phyloP scores from a whole-genome alignment of 1,140 invertebrate species.

The Drosophila insularis region DNA sequence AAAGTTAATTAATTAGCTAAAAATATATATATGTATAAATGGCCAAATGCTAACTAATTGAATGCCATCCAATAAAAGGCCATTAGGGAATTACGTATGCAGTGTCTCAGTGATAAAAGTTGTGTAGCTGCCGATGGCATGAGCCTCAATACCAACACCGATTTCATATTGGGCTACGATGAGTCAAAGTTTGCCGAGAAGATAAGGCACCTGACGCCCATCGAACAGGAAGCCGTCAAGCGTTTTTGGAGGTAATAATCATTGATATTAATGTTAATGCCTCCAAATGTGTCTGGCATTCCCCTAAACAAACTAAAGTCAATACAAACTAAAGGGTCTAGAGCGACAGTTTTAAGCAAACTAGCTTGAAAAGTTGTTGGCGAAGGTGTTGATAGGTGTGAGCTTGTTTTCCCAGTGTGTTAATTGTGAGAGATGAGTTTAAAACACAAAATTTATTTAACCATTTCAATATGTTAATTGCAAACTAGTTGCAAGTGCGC shows the following conservation, averaged over 20 bases:
- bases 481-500: neutral
- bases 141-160: constrained; percentile 10
- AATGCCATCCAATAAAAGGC: constrained; percentile 35
- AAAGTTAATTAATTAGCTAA: constrained; percentile 57
- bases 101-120: constrained; percentile 32
- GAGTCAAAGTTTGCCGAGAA: constrained; percentile 74
- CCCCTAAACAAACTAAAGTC: neutral
- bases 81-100: constrained; percentile 44
- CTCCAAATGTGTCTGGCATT: neutral
- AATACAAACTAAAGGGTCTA: too few species aligned
- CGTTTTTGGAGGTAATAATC: constrained; percentile 75
- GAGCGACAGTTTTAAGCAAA: neutral
- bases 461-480: neutral
- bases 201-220: constrained; percentile 75
- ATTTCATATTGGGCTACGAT: constrained; percentile 56
- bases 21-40: constrained; percentile 27
- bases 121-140: neutral
- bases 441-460: neutral
- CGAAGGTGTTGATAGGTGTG: constrained; percentile 45
- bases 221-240: constrained; percentile 78
- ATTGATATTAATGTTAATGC: neutral
- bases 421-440: constrained; percentile 18
- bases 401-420: constrained; percentile 30
- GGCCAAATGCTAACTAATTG: constrained; percentile 60
- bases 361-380: neutral